Conservation (phyloP, 2,797 vertebrate species). For the Alauda arvensis region DNA sequence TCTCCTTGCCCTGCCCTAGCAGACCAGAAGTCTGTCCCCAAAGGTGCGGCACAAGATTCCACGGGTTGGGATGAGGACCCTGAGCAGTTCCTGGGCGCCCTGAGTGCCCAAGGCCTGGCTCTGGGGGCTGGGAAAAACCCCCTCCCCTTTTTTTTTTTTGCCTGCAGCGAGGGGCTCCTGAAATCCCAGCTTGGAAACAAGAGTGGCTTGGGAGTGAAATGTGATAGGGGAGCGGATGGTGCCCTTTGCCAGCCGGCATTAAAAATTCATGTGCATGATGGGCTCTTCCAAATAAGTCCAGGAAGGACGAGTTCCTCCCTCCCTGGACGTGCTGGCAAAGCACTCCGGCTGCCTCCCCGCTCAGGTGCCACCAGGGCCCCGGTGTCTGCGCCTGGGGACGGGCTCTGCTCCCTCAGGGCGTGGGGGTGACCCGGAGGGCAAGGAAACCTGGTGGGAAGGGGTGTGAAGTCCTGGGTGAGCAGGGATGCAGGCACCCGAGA, state of each 20-base stretch:
- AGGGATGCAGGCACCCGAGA: neutral
- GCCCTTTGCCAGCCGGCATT: neutral
- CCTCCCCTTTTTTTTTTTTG: neutral
- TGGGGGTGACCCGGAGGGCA: neutral
- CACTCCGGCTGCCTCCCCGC: neutral
- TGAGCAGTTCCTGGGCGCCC: rapidly evolving
- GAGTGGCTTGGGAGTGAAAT: neutral
- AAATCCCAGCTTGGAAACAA: neutral
- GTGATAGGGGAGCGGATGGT: neutral
- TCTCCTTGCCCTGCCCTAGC: neutral
- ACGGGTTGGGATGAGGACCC: rapidly evolving
- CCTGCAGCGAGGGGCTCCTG: neutral
- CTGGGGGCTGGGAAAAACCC: neutral
- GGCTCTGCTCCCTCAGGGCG: rapidly evolving
- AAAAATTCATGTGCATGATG: neutral
- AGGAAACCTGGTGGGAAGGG: neutral
- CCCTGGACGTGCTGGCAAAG: neutral
- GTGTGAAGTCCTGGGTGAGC: neutral
- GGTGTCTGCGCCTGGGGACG: rapidly evolving
- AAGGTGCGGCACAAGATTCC: neutral
- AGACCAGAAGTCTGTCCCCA: neutral
- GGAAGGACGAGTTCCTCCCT: neutral
- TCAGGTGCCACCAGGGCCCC: neutral
- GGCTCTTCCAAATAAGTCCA: slow-evolving; percentile 33
- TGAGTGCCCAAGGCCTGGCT: neutral